Conservation (phyloP, 2,797 vertebrate species). For the Peromyscus aztecus region DNA sequence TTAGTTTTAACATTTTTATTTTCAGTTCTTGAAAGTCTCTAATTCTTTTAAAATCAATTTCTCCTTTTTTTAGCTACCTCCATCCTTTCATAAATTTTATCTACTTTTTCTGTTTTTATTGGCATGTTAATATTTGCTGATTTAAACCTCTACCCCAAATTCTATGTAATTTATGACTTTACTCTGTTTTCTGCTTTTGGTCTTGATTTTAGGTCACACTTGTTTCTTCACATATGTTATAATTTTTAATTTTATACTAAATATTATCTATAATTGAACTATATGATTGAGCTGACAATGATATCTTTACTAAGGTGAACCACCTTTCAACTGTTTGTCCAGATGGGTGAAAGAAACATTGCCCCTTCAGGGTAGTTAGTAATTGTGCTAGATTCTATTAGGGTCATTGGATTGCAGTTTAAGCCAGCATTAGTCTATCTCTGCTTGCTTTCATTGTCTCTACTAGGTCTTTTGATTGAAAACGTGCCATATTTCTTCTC, state of each 20-base stretch:
- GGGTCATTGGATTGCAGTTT: constrained; percentile 8
- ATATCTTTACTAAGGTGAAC: constrained; percentile 12
- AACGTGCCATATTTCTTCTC: constrained; percentile 22
- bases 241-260: background rate
- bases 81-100: constrained; percentile 13
- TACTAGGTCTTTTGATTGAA: background rate
- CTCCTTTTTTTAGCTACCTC: constrained; percentile 20
- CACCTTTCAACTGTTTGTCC: constrained; percentile 3
- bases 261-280: constrained; percentile 20
- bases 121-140: constrained; percentile 19
- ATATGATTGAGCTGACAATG: background rate
- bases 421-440: constrained; percentile 32
- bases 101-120: background rate
- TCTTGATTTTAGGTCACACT: constrained; percentile 14
- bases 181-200: constrained; percentile 34
- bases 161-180: constrained; percentile 13
- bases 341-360: background rate
- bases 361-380: background rate
- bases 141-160: constrained; percentile 30
- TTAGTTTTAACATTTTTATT: constrained; percentile 49
- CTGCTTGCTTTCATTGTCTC: constrained; percentile 11
- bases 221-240: background rate
- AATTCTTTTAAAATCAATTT: background rate
- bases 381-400: constrained; percentile 61
- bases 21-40: constrained; percentile 4